Conservation (phyloP, 2,113 vertebrate genomes). For the Philantomba maxwellii region DNA sequence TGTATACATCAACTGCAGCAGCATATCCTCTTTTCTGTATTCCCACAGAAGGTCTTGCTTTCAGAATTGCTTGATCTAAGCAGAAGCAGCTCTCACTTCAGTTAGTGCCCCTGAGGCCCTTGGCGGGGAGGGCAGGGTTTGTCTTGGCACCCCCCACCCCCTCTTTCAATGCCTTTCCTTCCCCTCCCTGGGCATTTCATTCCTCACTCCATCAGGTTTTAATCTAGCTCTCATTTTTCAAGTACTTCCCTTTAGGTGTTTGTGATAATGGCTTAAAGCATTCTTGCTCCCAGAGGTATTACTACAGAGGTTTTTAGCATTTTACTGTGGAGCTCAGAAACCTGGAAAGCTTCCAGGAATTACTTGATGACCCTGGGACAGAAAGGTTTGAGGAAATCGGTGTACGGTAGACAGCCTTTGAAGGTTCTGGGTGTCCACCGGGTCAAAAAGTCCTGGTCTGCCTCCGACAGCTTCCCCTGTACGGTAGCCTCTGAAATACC, state of each 20-base stretch:
- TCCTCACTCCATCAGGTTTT: conserved; percentile 60
- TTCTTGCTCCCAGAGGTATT: conserved; percentile 23
- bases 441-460: not conserved
- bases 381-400: not conserved
- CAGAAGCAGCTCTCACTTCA: conserved; percentile 25
- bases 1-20: not conserved
- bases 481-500: not conserved
- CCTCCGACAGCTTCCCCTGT: not conserved
- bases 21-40: not conserved
- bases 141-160: conserved; percentile 18
- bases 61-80: not conserved
- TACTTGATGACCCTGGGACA: not conserved
- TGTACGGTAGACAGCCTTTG: not conserved
- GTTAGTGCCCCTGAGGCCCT: not conserved
- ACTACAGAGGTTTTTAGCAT: not conserved
- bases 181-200: conserved; percentile 40
- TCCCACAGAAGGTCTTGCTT: conserved; percentile 44
- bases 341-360: not conserved
- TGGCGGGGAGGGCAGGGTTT: conserved; percentile 28
- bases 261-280: conserved; percentile 57
- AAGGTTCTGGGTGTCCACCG: not conserved
- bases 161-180: not conserved
- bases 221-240: conserved; percentile 61
- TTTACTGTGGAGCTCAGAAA: not conserved
- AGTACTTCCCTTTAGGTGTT: conserved; percentile 52